These are phyloP conservation scores for Dendroctonus ponderosae DNA, from an alignment of 1,140 invertebrate species.

Conservation along the genomic window DNA sequence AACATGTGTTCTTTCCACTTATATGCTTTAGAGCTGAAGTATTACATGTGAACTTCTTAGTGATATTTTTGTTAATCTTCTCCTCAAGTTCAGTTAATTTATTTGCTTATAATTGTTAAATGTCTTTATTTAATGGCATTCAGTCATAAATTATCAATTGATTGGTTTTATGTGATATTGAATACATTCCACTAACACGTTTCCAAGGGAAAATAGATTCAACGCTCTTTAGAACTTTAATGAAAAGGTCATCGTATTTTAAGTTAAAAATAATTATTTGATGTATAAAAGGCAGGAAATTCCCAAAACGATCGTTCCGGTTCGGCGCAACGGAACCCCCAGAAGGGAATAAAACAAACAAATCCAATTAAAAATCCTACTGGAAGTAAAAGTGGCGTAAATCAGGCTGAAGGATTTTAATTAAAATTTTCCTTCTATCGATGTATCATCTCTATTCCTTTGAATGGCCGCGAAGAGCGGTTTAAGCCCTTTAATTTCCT, in stretches of 20 bases:
- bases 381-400: slow-evolving; percentile 25
- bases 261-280: slow-evolving; percentile 1
- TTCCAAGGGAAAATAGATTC: too few species aligned
- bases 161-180: too few species aligned
- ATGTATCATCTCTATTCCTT: slow-evolving; percentile 26
- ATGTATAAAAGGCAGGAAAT: slow-evolving; percentile 1
- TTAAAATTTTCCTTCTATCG: slow-evolving; percentile 31
- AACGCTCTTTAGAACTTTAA: too few species aligned
- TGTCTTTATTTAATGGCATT: too few species aligned
- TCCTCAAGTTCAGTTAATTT: too few species aligned
- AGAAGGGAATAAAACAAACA: slow-evolving; percentile 26
- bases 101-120: too few species aligned
- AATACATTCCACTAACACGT: too few species aligned
- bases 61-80: too few species aligned
- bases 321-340: slow-evolving; percentile 5
- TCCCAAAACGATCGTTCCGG: slow-evolving; percentile 1
- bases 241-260: neutral
- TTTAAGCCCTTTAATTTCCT: slow-evolving; percentile 22
- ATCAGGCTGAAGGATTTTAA: slow-evolving; percentile 30
- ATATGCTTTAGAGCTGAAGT: too few species aligned
- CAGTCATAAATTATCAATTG: too few species aligned
- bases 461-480: slow-evolving; percentile 16
- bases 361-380: slow-evolving; percentile 34
- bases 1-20: too few species aligned
- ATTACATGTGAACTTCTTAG: too few species aligned